Evolutionary conservation across 2,888 invertebrate genomes (phyloP).

Genomic region (Yponomeuta plumbellus): DNA sequence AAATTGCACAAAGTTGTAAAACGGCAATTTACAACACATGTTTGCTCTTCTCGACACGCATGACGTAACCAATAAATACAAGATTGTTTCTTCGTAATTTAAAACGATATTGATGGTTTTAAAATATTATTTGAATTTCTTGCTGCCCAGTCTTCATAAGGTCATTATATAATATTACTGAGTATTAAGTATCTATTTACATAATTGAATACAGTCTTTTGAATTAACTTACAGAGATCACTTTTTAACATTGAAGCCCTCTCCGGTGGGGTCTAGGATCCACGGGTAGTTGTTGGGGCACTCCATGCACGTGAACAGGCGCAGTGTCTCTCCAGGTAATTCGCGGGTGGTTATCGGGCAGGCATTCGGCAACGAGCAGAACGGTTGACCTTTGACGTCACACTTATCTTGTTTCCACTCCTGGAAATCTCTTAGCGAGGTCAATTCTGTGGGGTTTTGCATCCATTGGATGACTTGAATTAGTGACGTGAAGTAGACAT

Average conservation of each 20-base stretch:
- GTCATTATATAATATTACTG: conserved; percentile 34
- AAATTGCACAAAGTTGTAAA: too few species aligned
- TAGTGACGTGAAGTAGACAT: conserved; percentile 95
- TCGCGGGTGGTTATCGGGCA: conserved; percentile 93
- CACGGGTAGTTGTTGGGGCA: conserved; percentile 97
- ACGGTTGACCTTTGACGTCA: conserved; percentile 95
- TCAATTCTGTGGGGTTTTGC: conserved; percentile 94
- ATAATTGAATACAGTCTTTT: conserved; percentile 74
- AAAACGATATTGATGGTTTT: background rate
- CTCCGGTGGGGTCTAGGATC: conserved; percentile 95
- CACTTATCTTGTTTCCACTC: conserved; percentile 96
- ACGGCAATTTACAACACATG: too few species aligned
- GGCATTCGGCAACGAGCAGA: conserved; percentile 93
- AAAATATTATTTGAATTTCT: background rate
- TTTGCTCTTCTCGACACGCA: too few species aligned
- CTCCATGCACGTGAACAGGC: conserved; percentile 96
- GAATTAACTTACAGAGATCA: conserved; percentile 73
- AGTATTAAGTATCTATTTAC: conserved; percentile 59
- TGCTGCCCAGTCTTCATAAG: conserved; percentile 6
- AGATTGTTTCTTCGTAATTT: too few species aligned
- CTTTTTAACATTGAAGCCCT: conserved; percentile 91
- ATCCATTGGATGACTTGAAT: conserved; percentile 96
- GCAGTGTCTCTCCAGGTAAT: conserved; percentile 92
- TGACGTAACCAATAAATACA: too few species aligned
- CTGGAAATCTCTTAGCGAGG: conserved; percentile 91